Evolutionary conservation across 92 coral and sea anemone genomes (phyloP), one percentile per base, ranked within the genome.

Genomic region (Anthopleura xanthogrammica): DNA sequence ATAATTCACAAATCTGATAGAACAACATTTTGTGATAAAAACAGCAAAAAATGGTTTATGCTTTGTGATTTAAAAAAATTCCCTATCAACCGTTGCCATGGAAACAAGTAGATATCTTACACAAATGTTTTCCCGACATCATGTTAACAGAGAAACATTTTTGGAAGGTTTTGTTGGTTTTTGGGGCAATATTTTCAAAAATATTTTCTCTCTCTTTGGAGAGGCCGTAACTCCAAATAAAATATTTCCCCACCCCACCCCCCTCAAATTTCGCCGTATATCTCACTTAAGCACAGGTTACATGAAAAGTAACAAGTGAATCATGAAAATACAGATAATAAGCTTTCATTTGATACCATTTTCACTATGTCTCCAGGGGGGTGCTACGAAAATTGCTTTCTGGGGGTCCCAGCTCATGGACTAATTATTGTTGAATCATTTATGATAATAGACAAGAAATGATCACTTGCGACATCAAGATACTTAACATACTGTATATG

Each of bases 211-310:
- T 65, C 19, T 81, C 16, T 42, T 29, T n/a, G 60, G 77, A 22
- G 60, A 68, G 77, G 60, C 42, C n/a, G n/a, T n/a, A n/a, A n/a
- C n/a, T 64, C 17, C 20, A 66, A 24, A 24, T n/a, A 71, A 81
- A 81, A 60, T 65, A 68, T 23, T 41, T 41, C 78, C 60, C 78
- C 19, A 52, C 76, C 85, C 75, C 17, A 39, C 75, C 85, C 75
- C 85, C 75, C 85, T 64, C 76, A 81, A 46, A 81, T 60, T 60
- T 29, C 41, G 76, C 52, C 60, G 6, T 9, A 22, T 81, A 29
- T 60, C 76, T 81, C 55, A 58, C 76, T 81, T 46, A 81, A 22
- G 78, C 85, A 81, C 85, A 81, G 85, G 85, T 81, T 68, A 60
- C 85, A 65, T 65, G 56, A 68, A 60, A 60, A 74, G 76, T 40